Base-by-base conservation (phyloP, 2,888 invertebrate genomes). In the Drosophila mettleri region DNA sequence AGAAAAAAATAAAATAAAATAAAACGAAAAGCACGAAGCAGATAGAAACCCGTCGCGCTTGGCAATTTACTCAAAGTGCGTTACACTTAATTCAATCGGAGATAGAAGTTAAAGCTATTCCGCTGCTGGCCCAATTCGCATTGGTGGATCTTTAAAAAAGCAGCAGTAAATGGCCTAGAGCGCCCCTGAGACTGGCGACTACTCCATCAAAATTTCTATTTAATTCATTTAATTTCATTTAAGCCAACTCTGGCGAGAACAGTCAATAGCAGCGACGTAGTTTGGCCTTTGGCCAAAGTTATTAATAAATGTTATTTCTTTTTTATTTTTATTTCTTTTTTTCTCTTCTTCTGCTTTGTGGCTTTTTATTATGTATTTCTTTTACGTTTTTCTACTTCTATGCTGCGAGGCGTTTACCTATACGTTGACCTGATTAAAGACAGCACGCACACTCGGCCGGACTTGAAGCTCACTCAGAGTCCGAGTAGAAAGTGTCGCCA, bases 401-500 rank as follows among this genome's bases (percentile, higher is more conserved):
- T 39, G 54, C 27, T 34, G 33, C 33, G 54, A 63, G 70, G 70
- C 69, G 39, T 63, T 49, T 20, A 27, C 27, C 24, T 33, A 60
- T 63, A 43, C 55, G 75, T 18, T 75, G 80, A 77, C 77, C 77
- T 72, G 77, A 78, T 80, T 78, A 69, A 61, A 66, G 64, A 49
- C 76, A 60, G 55, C 77, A 79, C 79, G 76, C 77, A 79, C 71
- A 67, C 43, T 59, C 49, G 39, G 41, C 55, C 41, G 3, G 52
- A 41, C 62, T 78, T 43, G 33, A 34, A 62, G 69, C 74, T 57
- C 46, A 55, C 18, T 57, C 74, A 49, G 51, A 33, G 22, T 24
- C n/a, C 34, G 49, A 22, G 59, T 80, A 78, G 80, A 78, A 78
- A 78, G 78, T 78, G 80, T 78, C 80, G 78, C 78, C 80, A 66